Percentiles rank a stretch among this genome's conserved stretches.
phyloP scores from a whole-genome alignment of 2,797 vertebrate genomes.

The Myotis planiceps region DNA sequence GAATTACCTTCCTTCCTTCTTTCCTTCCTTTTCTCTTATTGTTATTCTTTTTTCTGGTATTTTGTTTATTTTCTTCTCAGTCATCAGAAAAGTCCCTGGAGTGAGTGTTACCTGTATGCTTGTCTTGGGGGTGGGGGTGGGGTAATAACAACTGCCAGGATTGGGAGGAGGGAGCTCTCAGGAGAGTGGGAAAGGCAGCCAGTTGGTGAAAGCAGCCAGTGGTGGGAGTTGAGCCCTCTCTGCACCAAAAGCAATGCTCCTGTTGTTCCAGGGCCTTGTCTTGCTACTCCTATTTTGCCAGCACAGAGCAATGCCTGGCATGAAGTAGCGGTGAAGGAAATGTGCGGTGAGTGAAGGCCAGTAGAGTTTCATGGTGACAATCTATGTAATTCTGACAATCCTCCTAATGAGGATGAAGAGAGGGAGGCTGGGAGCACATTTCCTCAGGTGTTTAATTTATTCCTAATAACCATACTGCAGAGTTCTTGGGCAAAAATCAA shows the following conservation, averaged over 20 bases:
- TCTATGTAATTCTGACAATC: not conserved
- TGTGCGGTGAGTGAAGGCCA: accelerated
- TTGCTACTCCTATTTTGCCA: not conserved
- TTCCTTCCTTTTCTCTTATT: not conserved
- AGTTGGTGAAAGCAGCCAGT: accelerated
- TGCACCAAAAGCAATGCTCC: not conserved
- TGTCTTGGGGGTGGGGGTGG: not conserved
- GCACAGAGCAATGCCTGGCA: accelerated
- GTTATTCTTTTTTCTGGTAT: not conserved
- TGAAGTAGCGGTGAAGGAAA: not conserved
- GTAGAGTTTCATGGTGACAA: accelerated
- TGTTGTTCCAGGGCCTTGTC: no score
- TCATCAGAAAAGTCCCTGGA: not conserved
- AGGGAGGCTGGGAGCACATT: not conserved
- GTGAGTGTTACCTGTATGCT: not conserved
- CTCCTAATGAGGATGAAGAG: not conserved
- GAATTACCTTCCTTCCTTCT: no score
- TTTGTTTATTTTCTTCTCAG: not conserved
- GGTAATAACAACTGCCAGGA: no score
- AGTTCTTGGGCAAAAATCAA: conserved; percentile 41
- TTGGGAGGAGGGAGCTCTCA: not conserved
- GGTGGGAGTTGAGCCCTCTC: no score
- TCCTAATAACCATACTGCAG: conserved; percentile 34
- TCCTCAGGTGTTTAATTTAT: conserved; percentile 44
- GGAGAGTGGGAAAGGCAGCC: accelerated